Base-by-base conservation (phyloP, 37 sponge, comb jelly and placozoan species). In the Beroe ovata region DNA sequence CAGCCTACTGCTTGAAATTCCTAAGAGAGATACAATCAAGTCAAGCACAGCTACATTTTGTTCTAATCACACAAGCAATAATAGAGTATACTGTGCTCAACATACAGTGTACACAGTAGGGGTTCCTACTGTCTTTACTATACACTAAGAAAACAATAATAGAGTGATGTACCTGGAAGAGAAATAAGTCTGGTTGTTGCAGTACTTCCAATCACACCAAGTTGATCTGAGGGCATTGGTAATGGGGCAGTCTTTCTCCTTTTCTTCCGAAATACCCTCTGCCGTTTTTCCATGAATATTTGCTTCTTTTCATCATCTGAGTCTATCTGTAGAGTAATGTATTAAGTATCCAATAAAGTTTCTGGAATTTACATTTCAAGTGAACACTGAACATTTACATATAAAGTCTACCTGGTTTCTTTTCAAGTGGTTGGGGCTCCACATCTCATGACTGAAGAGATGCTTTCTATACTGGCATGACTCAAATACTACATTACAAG, bases 171-270 rank as follows among this genome's bases (percentile, higher is more conserved):
- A 66, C 69, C 69, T 33, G 69, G 69, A 19, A 66, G 8, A 66
- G 69, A 66, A 1, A 66, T 30, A 32, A 66, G 36, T 1, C 16
- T 29, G 2, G 69, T 11, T 32, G 1, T 25, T 34, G 33, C 36
- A 66, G 35, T 3, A 66, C 34, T 66, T 30, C 69, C 69, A 16
- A 47, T 47, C 35, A 66, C 25, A 66, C 30, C 34, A 18, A 29
- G 34, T 37, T 66, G 69, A 3, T 66, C 69, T 29, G 69, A 66
- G 32, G 54, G 54, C 54, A 34, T 66, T 66, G 69, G 69, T 34
- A 30, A 34, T 34, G 69, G 34, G 33, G 8, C 35, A 47, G 6
- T 47, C 34, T 66, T 66, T 30, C 34, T 66, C 16, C 69, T 25
- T 33, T 30, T 26, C 16, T 66, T 66, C 2, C 69, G 36, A 8